Conservation (phyloP, 1,140 invertebrate genomes). For the Potamilus streckersoni region DNA sequence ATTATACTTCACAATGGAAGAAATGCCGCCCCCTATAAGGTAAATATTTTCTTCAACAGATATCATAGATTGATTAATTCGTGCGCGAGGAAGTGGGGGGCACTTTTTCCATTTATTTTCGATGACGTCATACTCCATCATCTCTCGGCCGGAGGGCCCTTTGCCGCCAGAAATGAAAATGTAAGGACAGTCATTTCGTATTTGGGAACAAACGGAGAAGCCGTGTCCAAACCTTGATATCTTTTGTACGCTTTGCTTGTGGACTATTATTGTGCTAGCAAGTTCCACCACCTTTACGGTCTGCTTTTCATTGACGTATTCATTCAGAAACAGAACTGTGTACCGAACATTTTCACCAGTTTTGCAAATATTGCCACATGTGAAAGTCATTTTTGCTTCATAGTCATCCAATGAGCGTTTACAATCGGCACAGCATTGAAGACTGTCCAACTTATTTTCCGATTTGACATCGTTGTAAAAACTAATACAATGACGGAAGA, state of each 20-base stretch:
- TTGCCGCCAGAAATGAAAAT: conserved; percentile 17
- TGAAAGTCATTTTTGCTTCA: too few relatives aligned
- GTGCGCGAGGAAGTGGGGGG: conserved; percentile 1
- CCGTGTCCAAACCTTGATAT: conserved; percentile 14
- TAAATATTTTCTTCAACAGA: conserved; percentile 6
- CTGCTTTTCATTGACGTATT: too few relatives aligned
- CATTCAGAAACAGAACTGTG: too few relatives aligned
- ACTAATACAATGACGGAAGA: too few relatives aligned
- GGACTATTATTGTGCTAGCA: background rate
- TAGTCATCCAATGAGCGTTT: too few relatives aligned
- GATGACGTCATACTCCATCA: conserved; percentile 19
- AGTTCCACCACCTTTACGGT: too few relatives aligned
- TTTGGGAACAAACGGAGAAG: conserved; percentile 10
- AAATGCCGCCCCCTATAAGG: conserved; percentile 16
- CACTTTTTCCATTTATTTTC: conserved; percentile 17
- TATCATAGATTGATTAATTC: conserved; percentile 9
- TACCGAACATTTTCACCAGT: too few relatives aligned
- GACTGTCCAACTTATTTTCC: too few relatives aligned
- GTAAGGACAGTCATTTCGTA: conserved; percentile 18
- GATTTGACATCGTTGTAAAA: too few relatives aligned
- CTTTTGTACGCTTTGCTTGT: conserved; percentile 10
- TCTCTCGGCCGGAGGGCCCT: background rate
- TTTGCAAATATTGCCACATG: too few relatives aligned
- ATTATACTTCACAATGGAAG: conserved; percentile 16
- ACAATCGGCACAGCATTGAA: too few relatives aligned